Base-by-base conservation (phyloP, 2,797 vertebrate species). In the Rhynchonycteris naso region DNA sequence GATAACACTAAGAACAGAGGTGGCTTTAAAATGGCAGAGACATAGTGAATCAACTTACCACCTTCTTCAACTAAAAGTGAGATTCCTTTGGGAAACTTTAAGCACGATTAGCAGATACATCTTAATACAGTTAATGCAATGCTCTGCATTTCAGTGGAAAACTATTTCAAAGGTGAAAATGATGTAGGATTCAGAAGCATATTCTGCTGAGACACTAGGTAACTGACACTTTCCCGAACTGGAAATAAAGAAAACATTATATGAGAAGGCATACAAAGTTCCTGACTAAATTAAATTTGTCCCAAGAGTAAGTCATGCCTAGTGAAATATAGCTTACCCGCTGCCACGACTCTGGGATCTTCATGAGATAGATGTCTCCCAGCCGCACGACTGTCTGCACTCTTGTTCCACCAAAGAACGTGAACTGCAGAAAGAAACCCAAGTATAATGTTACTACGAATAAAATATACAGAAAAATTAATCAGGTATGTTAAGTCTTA, bases 401-500 rank as follows among this genome's bases (percentile, higher is more conserved):
- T 99, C 97, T 99, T 98, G 0, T 98, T 99, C 99, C 99, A 99
- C 99, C 99, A 99, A 3, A 99, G 98, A 71, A 98, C 98, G 0
- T 99, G 98, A 74, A 99, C 99, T 99, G 96, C n/a, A 65, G 91
- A 97, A 96, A 86, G 81, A 21, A 92, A 72, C 75, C 91, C 90
- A 15, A 90, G 12, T 33, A 33, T 0, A 5, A 19, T 4, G 12
- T 54, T 90, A 74, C 28, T 43, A 82, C 21, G 74, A 63, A 61
- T 71, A 47, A 61, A 80, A 80, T 58, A 61, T 11, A 56, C 2
- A 26, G 43, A 56, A 86, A 87, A 50, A 4, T 30, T 43, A 83
- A 83, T 69, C 76, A 66, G 28, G 50, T 80, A 33, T 7, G 10
- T 28, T 47, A 24, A 75, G 22, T 66, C 75, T 59, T 66, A n/a